A percentile compares a stretch with the other conserved stretches of the same genome.
phyloP scores from a whole-genome alignment of 2,797 vertebrate genomes.

The Platyrinchus mystaceus region DNA sequence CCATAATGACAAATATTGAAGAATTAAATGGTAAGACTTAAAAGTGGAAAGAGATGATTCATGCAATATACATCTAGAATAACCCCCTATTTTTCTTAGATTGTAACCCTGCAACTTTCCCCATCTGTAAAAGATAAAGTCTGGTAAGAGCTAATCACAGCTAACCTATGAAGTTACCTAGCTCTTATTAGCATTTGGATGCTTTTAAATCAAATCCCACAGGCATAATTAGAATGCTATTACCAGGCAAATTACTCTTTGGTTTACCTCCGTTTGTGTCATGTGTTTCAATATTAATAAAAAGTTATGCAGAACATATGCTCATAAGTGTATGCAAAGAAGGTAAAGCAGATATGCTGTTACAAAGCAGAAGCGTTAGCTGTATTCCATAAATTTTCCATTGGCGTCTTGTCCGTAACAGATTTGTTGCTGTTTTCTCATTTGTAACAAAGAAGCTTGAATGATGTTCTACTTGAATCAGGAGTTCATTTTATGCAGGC shows the following conservation, averaged over 20 bases:
- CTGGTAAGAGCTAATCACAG: not conserved
- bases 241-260: not conserved
- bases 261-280: not conserved
- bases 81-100: not conserved
- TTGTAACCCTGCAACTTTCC: not conserved
- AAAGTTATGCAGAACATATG: not conserved
- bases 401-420: accelerated
- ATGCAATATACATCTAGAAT: not conserved
- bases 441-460: not conserved
- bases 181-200: not conserved
- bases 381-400: not conserved
- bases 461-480: not conserved
- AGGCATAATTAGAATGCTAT: not conserved
- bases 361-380: not conserved
- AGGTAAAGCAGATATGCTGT: not conserved
- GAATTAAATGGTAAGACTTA: not conserved
- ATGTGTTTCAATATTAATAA: not conserved
- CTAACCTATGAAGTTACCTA: not conserved
- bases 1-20: not conserved
- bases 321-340: not conserved
- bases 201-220: not conserved
- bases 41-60: not conserved
- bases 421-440: accelerated
- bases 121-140: not conserved
- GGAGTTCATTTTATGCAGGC: not conserved